A percentile compares a stretch with the other conserved stretches of the same genome.
Conservation (phyloP, 2,888 invertebrate genomes). For the Pherbina coryleti region DNA sequence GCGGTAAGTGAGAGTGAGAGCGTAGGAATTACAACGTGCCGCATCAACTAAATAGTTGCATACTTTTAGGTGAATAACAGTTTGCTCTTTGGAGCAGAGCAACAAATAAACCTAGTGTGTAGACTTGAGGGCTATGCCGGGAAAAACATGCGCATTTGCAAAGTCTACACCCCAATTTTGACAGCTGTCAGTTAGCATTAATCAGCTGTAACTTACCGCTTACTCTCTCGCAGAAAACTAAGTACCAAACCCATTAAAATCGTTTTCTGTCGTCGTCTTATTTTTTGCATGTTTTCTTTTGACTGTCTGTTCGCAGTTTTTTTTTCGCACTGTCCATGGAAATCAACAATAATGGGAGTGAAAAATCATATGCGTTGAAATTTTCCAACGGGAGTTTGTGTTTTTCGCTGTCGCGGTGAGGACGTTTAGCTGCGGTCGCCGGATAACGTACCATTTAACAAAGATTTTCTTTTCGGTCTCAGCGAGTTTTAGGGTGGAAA, state of each 20-base stretch:
- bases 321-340: slow-evolving; percentile 1
- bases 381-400: slow-evolving; percentile 38
- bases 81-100: neutral
- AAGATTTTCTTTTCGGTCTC: neutral
- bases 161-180: neutral
- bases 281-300: slow-evolving; percentile 10
- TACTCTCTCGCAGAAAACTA: neutral
- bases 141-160: slow-evolving; percentile 12
- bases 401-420: slow-evolving; percentile 31
- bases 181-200: slow-evolving; percentile 11
- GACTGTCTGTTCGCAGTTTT: slow-evolving; percentile 19
- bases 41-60: neutral
- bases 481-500: slow-evolving; percentile 19
- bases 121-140: neutral
- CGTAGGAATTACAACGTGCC: too few species aligned
- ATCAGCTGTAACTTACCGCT: slow-evolving; percentile 21
- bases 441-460: neutral
- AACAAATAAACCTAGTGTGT: too few species aligned
- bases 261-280: neutral
- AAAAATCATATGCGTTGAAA: slow-evolving; percentile 22
- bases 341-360: neutral
- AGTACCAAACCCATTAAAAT: neutral
- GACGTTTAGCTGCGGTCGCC: slow-evolving; percentile 17
- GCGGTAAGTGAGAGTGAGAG: neutral
- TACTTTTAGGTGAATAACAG: neutral